Evolutionary conservation across 2,113 vertebrate species (phyloP), one percentile per base, ranked within the genome.

Genomic region (Thalassoma bifasciatum): DNA sequence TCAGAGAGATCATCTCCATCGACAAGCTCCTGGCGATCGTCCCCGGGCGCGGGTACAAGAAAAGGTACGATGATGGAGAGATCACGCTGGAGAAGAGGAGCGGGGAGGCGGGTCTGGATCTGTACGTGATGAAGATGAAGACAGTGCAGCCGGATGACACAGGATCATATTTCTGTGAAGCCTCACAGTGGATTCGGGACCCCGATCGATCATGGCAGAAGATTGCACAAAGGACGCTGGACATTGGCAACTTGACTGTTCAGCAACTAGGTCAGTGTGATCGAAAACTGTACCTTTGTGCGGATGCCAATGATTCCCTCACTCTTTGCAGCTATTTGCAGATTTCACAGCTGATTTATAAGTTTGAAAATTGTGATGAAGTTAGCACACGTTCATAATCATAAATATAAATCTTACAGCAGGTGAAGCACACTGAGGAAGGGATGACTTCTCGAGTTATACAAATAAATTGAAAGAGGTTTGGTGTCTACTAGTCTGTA

Each of bases 101-200:
- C 17, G 91, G 90, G 2, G 91, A 86, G 51, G 91, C 79, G 0
- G 95, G 92, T 0, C 23, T 76, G 2, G 93, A 91, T 17, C 77
- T 87, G 56, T 97, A 95, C 66, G 87, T 93, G 70, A 93, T 97
- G 93, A 95, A 87, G 56, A 88, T 97, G 51, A 93, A 77, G 5
- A 83, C 87, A 0, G 76, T 94, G 66, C 92, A 86, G 61, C 93
- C 94, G 0, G 92, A 87, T 0, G 96, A 97, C 12, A 82, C 91
- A 0, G 96, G 96, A 47, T 89, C 92, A 1, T 97, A 96, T 74
- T 95, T 95, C 89, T 97, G 96, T 2, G 95, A 95, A 1, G 94
- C 93, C 0, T 86, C 91, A 0, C 95, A 97, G 81, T 97, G 96
- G 96, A 95, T 97, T 52, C 93, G 89, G 73, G 96, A 97, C 61